A percentile compares a stretch with the other conserved stretches of the same genome.
phyloP scores from a whole-genome alignment of 2,888 invertebrate genomes.

The Clunio marinus region DNA sequence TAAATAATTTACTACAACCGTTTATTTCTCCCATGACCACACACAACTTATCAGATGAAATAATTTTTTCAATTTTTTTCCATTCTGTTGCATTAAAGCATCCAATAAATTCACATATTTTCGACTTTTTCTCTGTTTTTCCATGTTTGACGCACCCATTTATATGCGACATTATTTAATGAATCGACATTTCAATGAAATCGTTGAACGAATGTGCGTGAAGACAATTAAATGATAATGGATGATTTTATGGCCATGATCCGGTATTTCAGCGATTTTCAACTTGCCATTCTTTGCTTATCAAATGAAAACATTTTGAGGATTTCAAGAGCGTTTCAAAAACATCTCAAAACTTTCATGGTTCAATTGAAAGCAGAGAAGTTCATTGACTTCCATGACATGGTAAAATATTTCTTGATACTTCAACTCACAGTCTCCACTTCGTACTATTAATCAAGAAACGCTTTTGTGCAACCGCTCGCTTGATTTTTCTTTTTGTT shows the following conservation, averaged over 20 bases:
- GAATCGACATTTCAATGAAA: neutral
- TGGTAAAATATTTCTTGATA: neutral
- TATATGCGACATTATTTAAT: neutral
- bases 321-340: neutral
- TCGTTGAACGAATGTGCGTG: neutral
- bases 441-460: constrained; percentile 6
- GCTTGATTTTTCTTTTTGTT: too few species aligned
- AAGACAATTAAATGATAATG: constrained; percentile 1
- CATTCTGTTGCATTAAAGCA: too few species aligned
- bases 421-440: neutral
- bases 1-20: neutral
- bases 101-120: constrained; percentile 2
- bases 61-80: too few species aligned
- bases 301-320: neutral
- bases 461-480: neutral
- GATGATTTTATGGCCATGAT: neutral
- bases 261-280: neutral
- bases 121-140: neutral
- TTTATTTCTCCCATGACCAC: neutral
- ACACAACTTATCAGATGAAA: constrained; percentile 13
- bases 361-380: neutral
- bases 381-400: constrained; percentile 14
- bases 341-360: too few species aligned
- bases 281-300: neutral
- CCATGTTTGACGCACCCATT: neutral